These are phyloP conservation scores for Catajapyx aquilonaris DNA, from an alignment of 1,140 invertebrate genomes.

Conservation along the genomic window DNA sequence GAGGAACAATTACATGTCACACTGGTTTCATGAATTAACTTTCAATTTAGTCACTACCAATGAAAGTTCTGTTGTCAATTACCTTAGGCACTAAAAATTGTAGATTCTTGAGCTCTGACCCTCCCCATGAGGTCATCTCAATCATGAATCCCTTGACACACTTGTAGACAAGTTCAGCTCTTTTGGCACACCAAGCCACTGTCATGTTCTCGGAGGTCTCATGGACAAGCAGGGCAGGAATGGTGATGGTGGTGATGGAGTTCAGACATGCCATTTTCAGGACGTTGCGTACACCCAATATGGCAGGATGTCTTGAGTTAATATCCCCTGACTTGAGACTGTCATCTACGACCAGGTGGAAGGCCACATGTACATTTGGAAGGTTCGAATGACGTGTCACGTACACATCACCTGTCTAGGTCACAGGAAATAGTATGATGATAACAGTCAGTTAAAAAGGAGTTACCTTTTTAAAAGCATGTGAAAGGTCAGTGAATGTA, in stretches of 20 bases:
- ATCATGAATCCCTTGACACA: constrained; percentile 99
- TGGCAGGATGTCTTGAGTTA: constrained; percentile 86
- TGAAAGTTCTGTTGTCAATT: too few relatives aligned
- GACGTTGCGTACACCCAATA: constrained; percentile 83
- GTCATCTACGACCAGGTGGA: constrained; percentile 78
- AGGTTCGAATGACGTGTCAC: constrained; percentile 91
- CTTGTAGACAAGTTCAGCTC: constrained; percentile 92
- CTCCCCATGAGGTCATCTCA: constrained; percentile 83
- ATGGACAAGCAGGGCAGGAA: constrained; percentile 78
- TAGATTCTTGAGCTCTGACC: constrained; percentile 69
- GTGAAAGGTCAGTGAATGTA: too few relatives aligned
- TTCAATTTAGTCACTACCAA: too few relatives aligned
- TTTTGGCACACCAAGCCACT: constrained; percentile 79
- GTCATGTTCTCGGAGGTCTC: constrained; percentile 97
- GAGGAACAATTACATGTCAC: too few relatives aligned
- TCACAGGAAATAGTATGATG: too few relatives aligned
- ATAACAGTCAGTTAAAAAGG: too few relatives aligned
- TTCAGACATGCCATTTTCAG: constrained; percentile 81
- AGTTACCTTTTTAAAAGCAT: too few relatives aligned
- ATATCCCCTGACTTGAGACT: constrained; percentile 57
- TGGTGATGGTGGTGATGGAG: constrained; percentile 78
- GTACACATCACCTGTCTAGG: constrained; percentile 82
- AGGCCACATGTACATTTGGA: constrained; percentile 79
- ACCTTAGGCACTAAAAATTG: constrained; percentile 64
- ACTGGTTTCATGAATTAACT: too few relatives aligned